A percentile compares a stretch with the other conserved stretches of the same genome.
Conservation (phyloP, 2,797 vertebrate genomes). For the Anisognathus igniventris region DNA sequence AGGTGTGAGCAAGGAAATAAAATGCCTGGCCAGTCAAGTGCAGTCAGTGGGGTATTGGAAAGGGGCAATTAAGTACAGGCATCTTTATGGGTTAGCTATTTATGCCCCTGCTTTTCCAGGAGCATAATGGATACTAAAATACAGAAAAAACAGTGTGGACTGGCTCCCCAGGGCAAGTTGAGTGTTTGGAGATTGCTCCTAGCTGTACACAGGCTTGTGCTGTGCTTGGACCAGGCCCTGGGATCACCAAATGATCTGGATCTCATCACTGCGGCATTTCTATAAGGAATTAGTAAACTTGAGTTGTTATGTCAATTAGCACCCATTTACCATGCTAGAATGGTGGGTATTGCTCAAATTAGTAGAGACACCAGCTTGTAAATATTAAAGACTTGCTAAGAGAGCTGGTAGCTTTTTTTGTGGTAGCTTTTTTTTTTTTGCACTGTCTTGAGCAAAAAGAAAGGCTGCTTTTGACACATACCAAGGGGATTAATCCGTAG, state of each 20-base stretch:
- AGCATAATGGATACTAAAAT: neutral
- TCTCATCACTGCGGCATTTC: neutral
- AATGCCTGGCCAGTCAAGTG: neutral
- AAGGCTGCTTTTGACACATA: neutral
- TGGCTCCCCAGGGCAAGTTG: neutral
- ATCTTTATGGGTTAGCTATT: slow-evolving; percentile 11
- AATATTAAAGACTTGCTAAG: neutral
- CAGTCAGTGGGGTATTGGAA: neutral
- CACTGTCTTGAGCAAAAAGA: neutral
- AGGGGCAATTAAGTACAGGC: neutral
- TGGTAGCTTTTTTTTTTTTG: neutral
- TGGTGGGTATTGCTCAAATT: neutral
- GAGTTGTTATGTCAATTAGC: neutral
- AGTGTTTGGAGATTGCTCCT: neutral
- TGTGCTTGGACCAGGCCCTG: neutral
- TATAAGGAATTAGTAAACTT: neutral
- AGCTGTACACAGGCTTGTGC: neutral
- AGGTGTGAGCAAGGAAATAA: neutral
- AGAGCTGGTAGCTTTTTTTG: neutral
- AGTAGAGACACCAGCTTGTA: neutral
- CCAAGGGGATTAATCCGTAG: neutral
- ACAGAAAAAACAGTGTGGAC: neutral
- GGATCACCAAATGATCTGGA: neutral
- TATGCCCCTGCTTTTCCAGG: neutral
- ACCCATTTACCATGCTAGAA: neutral